phyloP scores from a whole-genome alignment of 2,797 vertebrate species.

The Sphenopsis melanotis region DNA sequence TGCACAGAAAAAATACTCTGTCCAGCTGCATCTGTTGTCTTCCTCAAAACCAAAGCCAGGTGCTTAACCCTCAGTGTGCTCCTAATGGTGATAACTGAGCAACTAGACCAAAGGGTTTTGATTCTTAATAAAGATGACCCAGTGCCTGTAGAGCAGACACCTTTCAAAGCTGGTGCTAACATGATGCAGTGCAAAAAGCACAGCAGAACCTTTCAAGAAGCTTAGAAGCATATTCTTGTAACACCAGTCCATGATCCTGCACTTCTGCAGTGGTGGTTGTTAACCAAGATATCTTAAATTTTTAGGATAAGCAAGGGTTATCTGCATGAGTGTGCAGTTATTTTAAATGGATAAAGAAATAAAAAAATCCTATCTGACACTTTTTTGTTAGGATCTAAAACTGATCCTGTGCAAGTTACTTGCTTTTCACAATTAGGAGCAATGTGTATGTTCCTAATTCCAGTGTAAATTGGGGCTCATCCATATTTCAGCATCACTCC shows the following conservation, averaged over 20 bases:
- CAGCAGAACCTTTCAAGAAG: background rate
- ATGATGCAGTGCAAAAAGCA: background rate
- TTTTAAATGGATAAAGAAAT: background rate
- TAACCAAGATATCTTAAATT: background rate
- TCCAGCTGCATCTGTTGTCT: background rate
- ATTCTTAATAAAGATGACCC: background rate
- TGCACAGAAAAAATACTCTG: background rate
- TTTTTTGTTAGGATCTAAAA: background rate
- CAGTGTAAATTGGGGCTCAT: background rate
- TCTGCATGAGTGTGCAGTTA: background rate
- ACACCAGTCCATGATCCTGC: background rate
- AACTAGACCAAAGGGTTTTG: background rate
- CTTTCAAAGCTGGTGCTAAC: background rate
- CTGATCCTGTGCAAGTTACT: background rate
- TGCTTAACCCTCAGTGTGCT: background rate
- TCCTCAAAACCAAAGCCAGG: background rate
- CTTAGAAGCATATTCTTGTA: background rate
- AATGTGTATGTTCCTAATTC: background rate
- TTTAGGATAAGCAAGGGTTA: background rate
- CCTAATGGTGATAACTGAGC: background rate
- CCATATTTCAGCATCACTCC: background rate
- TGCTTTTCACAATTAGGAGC: background rate
- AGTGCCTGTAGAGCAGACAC: background rate
- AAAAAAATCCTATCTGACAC: background rate
- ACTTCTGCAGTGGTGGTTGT: background rate